Evolutionary conservation across 2,797 vertebrate genomes (phyloP).

Genomic region (Xenops minutus): DNA sequence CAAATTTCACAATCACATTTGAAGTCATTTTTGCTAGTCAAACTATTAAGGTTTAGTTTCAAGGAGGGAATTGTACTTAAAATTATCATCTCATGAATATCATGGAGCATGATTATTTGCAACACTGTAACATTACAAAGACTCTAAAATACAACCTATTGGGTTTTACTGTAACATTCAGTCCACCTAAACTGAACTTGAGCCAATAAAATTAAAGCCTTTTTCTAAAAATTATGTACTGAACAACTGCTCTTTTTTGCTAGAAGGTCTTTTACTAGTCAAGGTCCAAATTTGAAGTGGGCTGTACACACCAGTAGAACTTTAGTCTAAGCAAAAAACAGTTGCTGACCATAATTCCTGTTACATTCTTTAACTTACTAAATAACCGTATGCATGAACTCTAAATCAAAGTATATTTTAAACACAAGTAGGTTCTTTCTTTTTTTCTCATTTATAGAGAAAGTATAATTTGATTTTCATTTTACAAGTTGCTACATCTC

Average conservation of each 20-base stretch:
- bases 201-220: neutral
- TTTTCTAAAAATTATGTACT: neutral
- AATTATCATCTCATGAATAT: conserved; percentile 51
- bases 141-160: neutral
- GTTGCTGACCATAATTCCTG: neutral
- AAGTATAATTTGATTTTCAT: neutral
- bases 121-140: neutral
- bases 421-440: neutral
- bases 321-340: neutral
- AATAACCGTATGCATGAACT: neutral
- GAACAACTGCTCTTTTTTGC: neutral
- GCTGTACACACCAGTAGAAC: neutral
- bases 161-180: neutral
- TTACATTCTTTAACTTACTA: neutral
- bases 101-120: conserved; percentile 33
- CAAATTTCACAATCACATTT: conserved; percentile 54
- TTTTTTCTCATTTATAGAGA: neutral
- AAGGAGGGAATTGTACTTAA: conserved; percentile 41
- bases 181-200: neutral
- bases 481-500: neutral
- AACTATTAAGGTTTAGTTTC: conserved; percentile 49
- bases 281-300: neutral
- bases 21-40: conserved; percentile 44
- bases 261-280: neutral
- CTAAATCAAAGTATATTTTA: neutral